Base-by-base conservation (phyloP, 2,797 vertebrate genomes). In the Parauchenoglanis punctatus region DNA sequence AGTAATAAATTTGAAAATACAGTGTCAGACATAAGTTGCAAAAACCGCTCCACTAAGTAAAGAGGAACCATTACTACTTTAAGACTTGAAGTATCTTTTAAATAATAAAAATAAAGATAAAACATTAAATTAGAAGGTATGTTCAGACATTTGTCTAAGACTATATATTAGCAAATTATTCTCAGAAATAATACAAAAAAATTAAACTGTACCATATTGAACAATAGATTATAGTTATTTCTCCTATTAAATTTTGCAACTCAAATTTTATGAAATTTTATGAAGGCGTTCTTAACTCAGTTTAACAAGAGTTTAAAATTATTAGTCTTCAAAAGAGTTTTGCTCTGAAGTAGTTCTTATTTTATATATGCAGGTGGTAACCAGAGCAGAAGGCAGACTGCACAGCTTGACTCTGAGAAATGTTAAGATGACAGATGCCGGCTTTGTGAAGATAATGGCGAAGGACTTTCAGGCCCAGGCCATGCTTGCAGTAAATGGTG, bases 391-490 rank as follows among this genome's bases (percentile, higher is more conserved):
- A 81, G 99, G 98, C 58, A 96, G 90, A 92, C 93, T 96, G 90
- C 98, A 99, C 88, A 93, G 96, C 18, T 94, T 99, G 91, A 97
- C 96, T 52, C 65, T 99, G 85, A 96, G 98, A 93, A 96, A 99
- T 0, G 97, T 99, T 65, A 97, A 96, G 90, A 93, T 98, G 93
- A 93, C 96, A 15, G 97, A 99, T 92, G 97, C 97, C 6, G 98
- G 98, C 5, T 96, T 97, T 89, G 96, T 99, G 82, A 97, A 96
- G 91, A 93, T 99, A 87, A 96, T 93, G 52, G 96, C 97, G 89
- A 98, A 98, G 89, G 97, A 99, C 91, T 99, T 99, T 95, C 96
- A 96, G 93, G 97, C 97, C 20, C 94, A 96, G 90, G 97, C 98
- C 90, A 97, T 97, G 88, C 97, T 99, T 91, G 95, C 95, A 59